phyloP scores from a whole-genome alignment of 2,888 invertebrate species.

The Beris morrisii region DNA sequence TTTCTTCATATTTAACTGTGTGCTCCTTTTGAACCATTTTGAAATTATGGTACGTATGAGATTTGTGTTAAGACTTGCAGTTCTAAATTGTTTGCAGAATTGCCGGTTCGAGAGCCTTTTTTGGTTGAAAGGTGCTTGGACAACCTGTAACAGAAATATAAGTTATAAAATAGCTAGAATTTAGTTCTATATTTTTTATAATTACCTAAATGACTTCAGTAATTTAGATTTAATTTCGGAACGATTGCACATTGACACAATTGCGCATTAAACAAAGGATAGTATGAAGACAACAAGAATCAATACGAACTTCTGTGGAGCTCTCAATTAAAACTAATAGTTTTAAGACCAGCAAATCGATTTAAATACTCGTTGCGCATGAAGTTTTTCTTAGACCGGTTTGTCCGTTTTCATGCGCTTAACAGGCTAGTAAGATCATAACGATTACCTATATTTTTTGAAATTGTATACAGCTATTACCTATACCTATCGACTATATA shows the following conservation, averaged over 20 bases:
- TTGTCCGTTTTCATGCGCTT: no score
- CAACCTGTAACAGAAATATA: conserved; percentile 61
- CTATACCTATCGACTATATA: no score
- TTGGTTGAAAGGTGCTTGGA: conserved; percentile 79
- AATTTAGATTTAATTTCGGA: conserved; percentile 46
- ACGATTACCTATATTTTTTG: no score
- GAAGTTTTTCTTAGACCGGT: no score
- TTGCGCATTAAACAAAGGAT: conserved; percentile 26
- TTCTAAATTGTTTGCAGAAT: conserved; percentile 83
- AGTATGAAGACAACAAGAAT: background rate
- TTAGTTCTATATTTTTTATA: background rate
- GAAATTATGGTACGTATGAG: conserved; percentile 80
- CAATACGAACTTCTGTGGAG: background rate
- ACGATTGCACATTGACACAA: conserved; percentile 55
- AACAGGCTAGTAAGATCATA: no score
- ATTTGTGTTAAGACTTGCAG: conserved; percentile 79
- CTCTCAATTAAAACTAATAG: background rate
- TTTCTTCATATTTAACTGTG: conserved; percentile 20
- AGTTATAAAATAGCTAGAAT: background rate
- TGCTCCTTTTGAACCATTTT: conserved; percentile 49
- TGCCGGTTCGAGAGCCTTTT: conserved; percentile 82
- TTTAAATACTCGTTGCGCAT: conserved; percentile 11
- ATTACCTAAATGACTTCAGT: conserved; percentile 45
- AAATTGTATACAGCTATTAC: no score
- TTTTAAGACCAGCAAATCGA: background rate